phyloP scores from a whole-genome alignment of 2,888 invertebrate species.

The Chloromyia formosa region DNA sequence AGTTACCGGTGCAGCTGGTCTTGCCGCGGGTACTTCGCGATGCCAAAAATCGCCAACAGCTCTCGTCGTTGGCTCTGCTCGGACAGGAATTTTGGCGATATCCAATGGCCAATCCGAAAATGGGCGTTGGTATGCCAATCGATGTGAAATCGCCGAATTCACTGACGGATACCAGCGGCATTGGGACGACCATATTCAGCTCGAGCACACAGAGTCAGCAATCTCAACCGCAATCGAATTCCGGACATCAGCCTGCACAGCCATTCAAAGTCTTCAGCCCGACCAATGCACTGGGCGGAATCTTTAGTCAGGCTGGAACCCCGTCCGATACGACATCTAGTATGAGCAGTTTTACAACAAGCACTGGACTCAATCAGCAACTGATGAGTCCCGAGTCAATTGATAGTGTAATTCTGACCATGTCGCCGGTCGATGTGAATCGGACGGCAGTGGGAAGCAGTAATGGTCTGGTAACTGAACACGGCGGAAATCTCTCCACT shows the following conservation, averaged over 20 bases:
- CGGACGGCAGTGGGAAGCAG: conserved; percentile 53
- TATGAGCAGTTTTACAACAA: conserved; percentile 77
- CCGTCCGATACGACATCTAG: conserved; percentile 76
- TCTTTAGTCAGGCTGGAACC: conserved; percentile 64
- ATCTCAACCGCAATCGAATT: conserved; percentile 51
- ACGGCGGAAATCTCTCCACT: conserved; percentile 67
- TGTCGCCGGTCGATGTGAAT: conserved; percentile 71
- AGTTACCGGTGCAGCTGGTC: conserved; percentile 88
- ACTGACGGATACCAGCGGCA: conserved; percentile 63
- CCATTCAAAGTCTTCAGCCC: conserved; percentile 57
- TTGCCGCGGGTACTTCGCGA: conserved; percentile 86
- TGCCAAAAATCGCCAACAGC: conserved; percentile 88
- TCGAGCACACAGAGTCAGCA: conserved; percentile 53
- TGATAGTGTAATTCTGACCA: conserved; percentile 77
- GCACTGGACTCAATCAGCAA: conserved; percentile 62
- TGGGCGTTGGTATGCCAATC: conserved; percentile 53
- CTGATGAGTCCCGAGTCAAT: conserved; percentile 68
- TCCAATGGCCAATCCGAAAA: conserved; percentile 79
- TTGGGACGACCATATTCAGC: conserved; percentile 63
- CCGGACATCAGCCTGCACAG: conserved; percentile 34
- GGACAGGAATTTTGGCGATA: conserved; percentile 89
- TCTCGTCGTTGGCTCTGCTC: conserved; percentile 87
- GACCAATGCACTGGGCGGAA: conserved; percentile 56
- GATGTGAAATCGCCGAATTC: conserved; percentile 63
- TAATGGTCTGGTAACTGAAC: conserved; percentile 52